Evolutionary conservation across 2,888 invertebrate species (phyloP).

Genomic region (Drosophila rubida): DNA sequence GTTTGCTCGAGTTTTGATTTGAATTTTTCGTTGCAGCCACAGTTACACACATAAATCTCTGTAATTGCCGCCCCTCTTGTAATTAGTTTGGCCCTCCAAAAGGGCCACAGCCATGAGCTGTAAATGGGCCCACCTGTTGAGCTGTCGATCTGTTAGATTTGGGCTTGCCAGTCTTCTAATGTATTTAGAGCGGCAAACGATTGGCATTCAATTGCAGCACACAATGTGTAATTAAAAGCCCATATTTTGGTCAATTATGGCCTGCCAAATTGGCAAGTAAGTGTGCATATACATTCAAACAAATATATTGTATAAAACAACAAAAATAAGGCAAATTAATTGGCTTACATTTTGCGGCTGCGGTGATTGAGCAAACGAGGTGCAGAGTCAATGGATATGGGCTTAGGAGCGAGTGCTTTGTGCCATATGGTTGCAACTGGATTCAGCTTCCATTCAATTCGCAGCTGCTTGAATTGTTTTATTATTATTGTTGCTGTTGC

Average conservation of each 20-base stretch:
- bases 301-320: constrained; percentile 9
- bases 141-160: constrained; percentile 16
- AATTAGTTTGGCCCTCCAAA: constrained; percentile 23
- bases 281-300: no score
- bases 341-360: constrained; percentile 65
- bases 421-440: constrained; percentile 58
- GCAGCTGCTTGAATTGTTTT: constrained; percentile 52
- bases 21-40: constrained; percentile 38
- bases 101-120: constrained; percentile 25
- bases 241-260: constrained; percentile 73
- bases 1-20: constrained; percentile 59
- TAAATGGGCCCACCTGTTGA: constrained; percentile 40
- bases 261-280: constrained; percentile 59
- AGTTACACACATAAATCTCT: constrained; percentile 10
- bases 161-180: constrained; percentile 32
- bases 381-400: constrained; percentile 57
- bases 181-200: constrained; percentile 43
- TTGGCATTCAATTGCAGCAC: constrained; percentile 65
- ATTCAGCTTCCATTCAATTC: constrained; percentile 42
- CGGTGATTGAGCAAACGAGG: constrained; percentile 63
- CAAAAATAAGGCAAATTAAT: constrained; percentile 59
- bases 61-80: constrained; percentile 27
- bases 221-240: constrained; percentile 71
- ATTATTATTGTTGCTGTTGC: constrained; percentile 31
- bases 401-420: constrained; percentile 33